Conservation (phyloP, 2,888 invertebrate species). For the Adela reaumurella region DNA sequence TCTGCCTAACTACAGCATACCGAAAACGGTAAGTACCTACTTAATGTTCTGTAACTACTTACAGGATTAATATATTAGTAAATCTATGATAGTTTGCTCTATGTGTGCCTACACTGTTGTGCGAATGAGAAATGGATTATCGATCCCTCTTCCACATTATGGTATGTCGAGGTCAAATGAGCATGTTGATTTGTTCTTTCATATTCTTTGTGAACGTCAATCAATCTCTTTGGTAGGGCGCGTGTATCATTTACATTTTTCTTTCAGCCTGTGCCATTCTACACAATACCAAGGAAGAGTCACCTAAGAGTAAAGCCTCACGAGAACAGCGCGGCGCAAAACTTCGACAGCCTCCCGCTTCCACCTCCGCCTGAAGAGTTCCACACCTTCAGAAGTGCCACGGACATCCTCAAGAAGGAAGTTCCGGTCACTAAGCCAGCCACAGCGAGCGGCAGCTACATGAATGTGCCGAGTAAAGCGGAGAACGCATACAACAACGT, state of each 20-base stretch:
- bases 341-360: conserved; percentile 41
- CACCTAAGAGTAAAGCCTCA: conserved; percentile 29
- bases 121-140: no score
- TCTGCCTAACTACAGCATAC: conserved; percentile 27
- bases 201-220: no score
- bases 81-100: no score
- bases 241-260: neutral
- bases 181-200: no score
- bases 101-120: no score
- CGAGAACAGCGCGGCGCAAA: conserved; percentile 41
- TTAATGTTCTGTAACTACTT: no score
- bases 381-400: conserved; percentile 36
- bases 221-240: no score
- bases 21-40: conserved; percentile 40
- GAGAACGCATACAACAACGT: conserved; percentile 20
- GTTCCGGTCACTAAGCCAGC: neutral
- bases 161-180: no score
- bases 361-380: conserved; percentile 49
- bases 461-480: neutral
- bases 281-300: conserved; percentile 46
- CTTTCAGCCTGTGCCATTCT: conserved; percentile 21
- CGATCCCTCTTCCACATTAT: no score
- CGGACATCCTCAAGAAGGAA: conserved; percentile 22
- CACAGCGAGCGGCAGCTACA: neutral
- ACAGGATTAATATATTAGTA: no score